Evolutionary conservation across 2,113 vertebrate species (phyloP), one percentile per base, ranked within the genome.

Genomic region (Scopus umbretta): DNA sequence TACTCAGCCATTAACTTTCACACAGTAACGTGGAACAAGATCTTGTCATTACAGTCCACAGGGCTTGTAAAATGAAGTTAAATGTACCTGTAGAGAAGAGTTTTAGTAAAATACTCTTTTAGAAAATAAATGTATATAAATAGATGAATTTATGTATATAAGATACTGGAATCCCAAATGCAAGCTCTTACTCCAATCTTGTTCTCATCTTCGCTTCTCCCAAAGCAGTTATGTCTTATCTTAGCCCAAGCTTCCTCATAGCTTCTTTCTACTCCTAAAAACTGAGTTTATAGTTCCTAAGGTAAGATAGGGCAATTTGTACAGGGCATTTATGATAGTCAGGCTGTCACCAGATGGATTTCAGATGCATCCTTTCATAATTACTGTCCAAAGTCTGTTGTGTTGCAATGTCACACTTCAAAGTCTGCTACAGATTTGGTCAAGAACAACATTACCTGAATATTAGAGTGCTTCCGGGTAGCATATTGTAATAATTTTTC

Each of bases 391-490:
- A 97, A 97, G 94, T 96, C 67, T 89, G 34, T 26, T 84, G 38
- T 88, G 84, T 95, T 93, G 89, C 78, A 96, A 90, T 86, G 79
- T n/a, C 78, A 80, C 71, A 30, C 72, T 86, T 88, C 91, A 82
- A 94, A 91, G 76, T 61, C 70, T 96, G 65, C 42, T 52, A 70
- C 11, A 76, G 36, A 90, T 74, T 80, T 52, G 15, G 40, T 72
- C 62, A 92, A 84, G 56, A 82, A 20, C 42, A 72, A 22, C 71
- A 75, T n/a, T 47, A 91, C 32, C 45, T 76, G 49, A 85, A 72
- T 82, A 88, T 52, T 80, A 55, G 29, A 67, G 11, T 91, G 36
- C 15, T 89, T 86, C 42, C 56, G 68, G 21, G 61, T 12, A 72
- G 27, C 34, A 65, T 27, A 62, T 36, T 34, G 13, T 27, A 80